Conservation (phyloP, 2,888 invertebrate genomes). For the Notodonta dromedarius region DNA sequence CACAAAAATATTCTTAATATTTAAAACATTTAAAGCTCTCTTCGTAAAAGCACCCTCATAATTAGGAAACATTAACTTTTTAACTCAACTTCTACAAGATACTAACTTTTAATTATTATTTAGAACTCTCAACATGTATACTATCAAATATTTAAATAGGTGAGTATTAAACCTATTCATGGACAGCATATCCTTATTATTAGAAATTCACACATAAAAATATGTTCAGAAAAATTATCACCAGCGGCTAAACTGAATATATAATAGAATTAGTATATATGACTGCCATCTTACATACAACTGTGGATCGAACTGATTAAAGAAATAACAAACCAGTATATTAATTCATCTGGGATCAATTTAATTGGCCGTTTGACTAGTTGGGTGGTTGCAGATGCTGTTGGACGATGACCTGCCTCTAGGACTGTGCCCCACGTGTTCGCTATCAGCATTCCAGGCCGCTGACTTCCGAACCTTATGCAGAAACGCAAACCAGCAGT, state of each 20-base stretch:
- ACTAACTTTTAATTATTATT: too few species aligned
- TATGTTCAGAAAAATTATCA: too few species aligned
- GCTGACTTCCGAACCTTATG: constrained; percentile 63
- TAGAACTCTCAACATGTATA: too few species aligned
- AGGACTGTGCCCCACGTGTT: constrained; percentile 66
- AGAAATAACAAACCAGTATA: background rate
- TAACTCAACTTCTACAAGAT: background rate
- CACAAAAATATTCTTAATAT: too few species aligned
- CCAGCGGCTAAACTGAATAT: too few species aligned
- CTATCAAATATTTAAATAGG: too few species aligned
- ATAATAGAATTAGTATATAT: too few species aligned
- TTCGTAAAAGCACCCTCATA: background rate
- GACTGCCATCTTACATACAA: too few species aligned
- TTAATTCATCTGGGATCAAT: background rate
- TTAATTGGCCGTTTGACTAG: constrained; percentile 65
- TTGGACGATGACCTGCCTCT: constrained; percentile 62
- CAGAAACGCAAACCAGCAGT: constrained; percentile 50
- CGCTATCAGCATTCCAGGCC: constrained; percentile 54
- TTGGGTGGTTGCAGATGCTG: constrained; percentile 73
- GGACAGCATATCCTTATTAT: too few species aligned
- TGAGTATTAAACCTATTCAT: too few species aligned
- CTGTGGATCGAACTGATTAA: too few species aligned
- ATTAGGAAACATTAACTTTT: background rate
- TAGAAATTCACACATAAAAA: too few species aligned
- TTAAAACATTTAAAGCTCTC: background rate